A percentile compares a stretch with the other conserved stretches of the same genome.
Conservation (phyloP, 2,797 vertebrate species). For the Oophaga sylvatica region DNA sequence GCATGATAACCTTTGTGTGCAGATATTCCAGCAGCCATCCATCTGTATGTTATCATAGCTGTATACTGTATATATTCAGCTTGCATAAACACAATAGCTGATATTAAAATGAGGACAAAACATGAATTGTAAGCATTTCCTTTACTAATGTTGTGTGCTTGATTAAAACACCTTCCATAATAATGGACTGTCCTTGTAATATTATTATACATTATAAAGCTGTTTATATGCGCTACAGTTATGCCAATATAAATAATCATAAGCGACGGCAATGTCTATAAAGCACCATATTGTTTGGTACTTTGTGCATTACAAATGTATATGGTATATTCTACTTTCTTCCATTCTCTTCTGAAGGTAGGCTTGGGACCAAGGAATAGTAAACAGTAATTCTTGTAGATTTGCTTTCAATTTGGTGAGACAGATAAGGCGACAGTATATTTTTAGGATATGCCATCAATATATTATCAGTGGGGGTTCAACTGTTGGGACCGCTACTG, state of each 20-base stretch:
- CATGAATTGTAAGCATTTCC: not conserved
- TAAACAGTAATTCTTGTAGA: not conserved
- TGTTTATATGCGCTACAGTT: not conserved
- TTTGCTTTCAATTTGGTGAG: too few species aligned
- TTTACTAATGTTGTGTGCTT: not conserved
- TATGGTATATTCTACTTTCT: not conserved
- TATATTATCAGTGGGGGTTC: too few species aligned
- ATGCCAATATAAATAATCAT: not conserved
- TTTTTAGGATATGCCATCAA: too few species aligned
- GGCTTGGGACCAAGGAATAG: not conserved
- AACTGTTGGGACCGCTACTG: too few species aligned
- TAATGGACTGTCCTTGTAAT: conserved; percentile 19
- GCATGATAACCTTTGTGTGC: not conserved
- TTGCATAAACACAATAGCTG: not conserved
- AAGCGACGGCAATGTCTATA: not conserved
- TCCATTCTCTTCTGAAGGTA: not conserved
- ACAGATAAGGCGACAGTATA: too few species aligned
- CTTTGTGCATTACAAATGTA: not conserved
- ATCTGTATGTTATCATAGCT: not conserved
- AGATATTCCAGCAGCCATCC: not conserved
- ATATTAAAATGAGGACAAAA: not conserved
- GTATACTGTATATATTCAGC: not conserved
- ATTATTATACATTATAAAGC: not conserved
- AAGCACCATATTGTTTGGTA: not conserved
- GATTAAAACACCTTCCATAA: not conserved